Evolutionary conservation across 2,113 vertebrate genomes (phyloP), one percentile per base, ranked within the genome.

Genomic region (Numida meleagris): DNA sequence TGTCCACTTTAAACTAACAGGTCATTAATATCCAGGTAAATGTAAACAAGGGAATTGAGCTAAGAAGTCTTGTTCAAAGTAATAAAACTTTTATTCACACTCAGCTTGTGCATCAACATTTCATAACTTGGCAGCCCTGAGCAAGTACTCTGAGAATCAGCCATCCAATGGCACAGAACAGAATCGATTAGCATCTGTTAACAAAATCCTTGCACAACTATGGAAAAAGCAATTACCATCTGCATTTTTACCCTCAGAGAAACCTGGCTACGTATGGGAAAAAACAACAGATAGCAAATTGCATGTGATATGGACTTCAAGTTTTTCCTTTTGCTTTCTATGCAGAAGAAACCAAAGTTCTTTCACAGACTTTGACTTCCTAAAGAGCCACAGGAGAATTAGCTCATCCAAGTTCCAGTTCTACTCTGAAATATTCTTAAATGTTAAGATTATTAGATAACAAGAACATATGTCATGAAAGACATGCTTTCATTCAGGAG

Each of bases 1-100:
- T 57, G 70, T 66, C 55, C 46, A 85, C 74, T 46, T 89, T 79
- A 62, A 66, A 58, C 88, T 85, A 92, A 57, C 89, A 95, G 76
- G 34, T 85, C 88, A 86, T 94, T 88, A 93, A 86, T 82, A 93
- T 9, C 81, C 38, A 58, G 14, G 15, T 42, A 86, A 79, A 88
- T 76, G 82, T 86, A 95, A 96, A 89, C 89, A 93, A 92, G 73
- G 43, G 59, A 66, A 46, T 79, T 94, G 78, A 94, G 81, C 70
- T 0, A 10, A 78, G 68, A 57, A 92, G 63, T 79, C 86, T 70
- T 90, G 79, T 70, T 94, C 86, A 51, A 85, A 88, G 86, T 36
- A 90, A 82, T 94, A 94, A 93, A 97, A 90, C 48, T 50, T 94
- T 94, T 93, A 91, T 67, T 85, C 88, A 87, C 88, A 58, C 90